These are phyloP conservation scores for Bradynema listronoti DNA, from an alignment of 1,140 invertebrate genomes.

Conservation along the genomic window DNA sequence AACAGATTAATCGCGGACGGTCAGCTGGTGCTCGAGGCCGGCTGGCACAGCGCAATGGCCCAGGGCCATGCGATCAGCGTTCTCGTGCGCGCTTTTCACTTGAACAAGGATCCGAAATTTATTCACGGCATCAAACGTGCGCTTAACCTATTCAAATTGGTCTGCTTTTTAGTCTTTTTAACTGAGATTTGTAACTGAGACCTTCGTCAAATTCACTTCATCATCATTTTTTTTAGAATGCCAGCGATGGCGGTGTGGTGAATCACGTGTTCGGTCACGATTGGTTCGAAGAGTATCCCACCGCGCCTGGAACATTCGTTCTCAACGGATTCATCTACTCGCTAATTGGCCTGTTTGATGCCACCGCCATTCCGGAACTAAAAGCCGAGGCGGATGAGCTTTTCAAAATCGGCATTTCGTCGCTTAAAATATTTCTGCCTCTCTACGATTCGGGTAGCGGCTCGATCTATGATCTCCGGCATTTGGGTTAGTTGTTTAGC, in stretches of 20 bases:
- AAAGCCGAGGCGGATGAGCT: constrained; percentile 39
- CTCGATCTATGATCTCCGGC: constrained; percentile 90
- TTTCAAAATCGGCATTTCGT: constrained; percentile 58
- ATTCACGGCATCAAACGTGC: constrained; percentile 73
- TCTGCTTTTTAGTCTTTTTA: constrained; percentile 14
- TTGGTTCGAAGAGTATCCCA: constrained; percentile 98
- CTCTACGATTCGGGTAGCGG: constrained; percentile 90
- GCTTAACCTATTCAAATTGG: constrained; percentile 72
- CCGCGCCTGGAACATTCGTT: constrained; percentile 84
- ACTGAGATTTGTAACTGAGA: not conserved
- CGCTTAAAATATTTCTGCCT: constrained; percentile 72
- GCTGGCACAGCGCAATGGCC: constrained; percentile 28
- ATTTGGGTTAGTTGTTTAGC: too few relatives aligned
- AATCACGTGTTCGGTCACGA: constrained; percentile 66
- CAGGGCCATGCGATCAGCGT: constrained; percentile 60
- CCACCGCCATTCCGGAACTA: constrained; percentile 63
- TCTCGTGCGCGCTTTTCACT: constrained; percentile 76
- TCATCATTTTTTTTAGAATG: constrained; percentile 25
- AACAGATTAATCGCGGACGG: constrained; percentile 12
- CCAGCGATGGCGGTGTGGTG: constrained; percentile 68
- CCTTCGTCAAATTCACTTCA: not conserved
- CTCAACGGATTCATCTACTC: constrained; percentile 98
- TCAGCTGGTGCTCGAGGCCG: constrained; percentile 23
- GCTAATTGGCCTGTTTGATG: constrained; percentile 86
- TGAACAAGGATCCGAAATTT: constrained; percentile 71